A percentile compares a stretch with the other conserved stretches of the same genome.
Conservation (phyloP, 2,888 invertebrate species). For the Phaonia tiefii region DNA sequence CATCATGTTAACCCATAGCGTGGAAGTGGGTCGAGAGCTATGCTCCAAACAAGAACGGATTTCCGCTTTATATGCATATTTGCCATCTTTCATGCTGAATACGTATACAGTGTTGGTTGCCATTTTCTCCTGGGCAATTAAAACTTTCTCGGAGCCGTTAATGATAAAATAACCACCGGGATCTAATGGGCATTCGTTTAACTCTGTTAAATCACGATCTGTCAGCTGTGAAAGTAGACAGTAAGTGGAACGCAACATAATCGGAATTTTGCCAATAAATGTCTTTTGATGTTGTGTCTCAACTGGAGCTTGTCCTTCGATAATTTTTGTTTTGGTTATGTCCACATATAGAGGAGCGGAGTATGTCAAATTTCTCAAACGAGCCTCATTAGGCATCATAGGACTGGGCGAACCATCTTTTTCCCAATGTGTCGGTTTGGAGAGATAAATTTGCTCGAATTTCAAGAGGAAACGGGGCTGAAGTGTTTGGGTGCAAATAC, state of each 20-base stretch:
- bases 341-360: slow-evolving; percentile 99
- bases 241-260: slow-evolving; percentile 99
- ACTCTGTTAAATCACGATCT: slow-evolving; percentile 99
- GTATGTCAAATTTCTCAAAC: slow-evolving; percentile 97
- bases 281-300: slow-evolving; percentile 90
- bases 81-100: slow-evolving; percentile 99
- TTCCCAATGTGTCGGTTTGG: slow-evolving; percentile 99
- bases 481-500: too few species aligned
- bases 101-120: slow-evolving; percentile 99
- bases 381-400: slow-evolving; percentile 99
- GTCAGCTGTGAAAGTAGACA: slow-evolving; percentile 96
- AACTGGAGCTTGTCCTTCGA: slow-evolving; percentile 93
- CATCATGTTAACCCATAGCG: slow-evolving; percentile 99
- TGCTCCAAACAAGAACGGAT: slow-evolving; percentile 97
- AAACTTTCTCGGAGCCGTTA: slow-evolving; percentile 98
- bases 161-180: slow-evolving; percentile 99
- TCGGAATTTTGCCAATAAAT: slow-evolving; percentile 96
- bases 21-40: slow-evolving; percentile 97
- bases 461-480: slow-evolving; percentile 94
- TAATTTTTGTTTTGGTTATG: slow-evolving; percentile 96
- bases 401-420: slow-evolving; percentile 99
- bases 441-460: slow-evolving; percentile 99
- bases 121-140: slow-evolving; percentile 99
- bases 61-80: slow-evolving; percentile 99
- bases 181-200: slow-evolving; percentile 99